phyloP scores from a whole-genome alignment of 2,113 vertebrate species.

The Daboia siamensis region DNA sequence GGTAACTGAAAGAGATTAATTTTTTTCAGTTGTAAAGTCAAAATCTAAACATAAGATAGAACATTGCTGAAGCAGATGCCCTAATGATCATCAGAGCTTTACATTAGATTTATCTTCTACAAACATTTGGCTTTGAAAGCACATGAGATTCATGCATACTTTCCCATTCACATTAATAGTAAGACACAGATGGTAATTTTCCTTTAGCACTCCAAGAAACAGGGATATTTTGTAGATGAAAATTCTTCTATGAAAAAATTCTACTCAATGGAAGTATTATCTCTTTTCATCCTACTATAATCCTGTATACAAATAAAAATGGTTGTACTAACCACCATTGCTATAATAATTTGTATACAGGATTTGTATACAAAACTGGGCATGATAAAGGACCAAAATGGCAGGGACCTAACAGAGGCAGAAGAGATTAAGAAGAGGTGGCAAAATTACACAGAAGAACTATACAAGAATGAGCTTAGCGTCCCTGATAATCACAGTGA shows the following conservation, averaged over 20 bases:
- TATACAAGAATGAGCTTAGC: too few species aligned
- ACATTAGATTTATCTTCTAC: conserved; percentile 40
- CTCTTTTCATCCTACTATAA: conserved; percentile 65
- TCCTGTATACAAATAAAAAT: conserved; percentile 49
- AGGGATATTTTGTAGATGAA: conserved; percentile 55
- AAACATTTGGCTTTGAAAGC: conserved; percentile 55
- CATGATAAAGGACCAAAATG: too few species aligned
- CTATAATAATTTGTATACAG: conserved; percentile 33
- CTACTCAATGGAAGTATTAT: conserved; percentile 61
- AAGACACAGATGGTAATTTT: conserved; percentile 51
- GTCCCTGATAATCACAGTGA: too few species aligned
- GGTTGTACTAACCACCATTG: conserved; percentile 17
- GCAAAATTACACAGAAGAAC: too few species aligned
- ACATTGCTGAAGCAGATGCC: conserved; percentile 46
- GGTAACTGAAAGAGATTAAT: background rate
- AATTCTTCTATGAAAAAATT: conserved; percentile 63
- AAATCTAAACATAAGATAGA: conserved; percentile 13
- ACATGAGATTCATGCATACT: conserved; percentile 48
- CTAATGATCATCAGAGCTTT: conserved; percentile 27
- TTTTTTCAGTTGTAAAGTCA: background rate
- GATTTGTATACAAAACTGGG: too few species aligned
- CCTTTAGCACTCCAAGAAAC: conserved; percentile 39
- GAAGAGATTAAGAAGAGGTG: too few species aligned
- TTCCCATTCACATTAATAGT: conserved; percentile 55
- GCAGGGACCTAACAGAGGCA: too few species aligned